A percentile compares a stretch with the other conserved stretches of the same genome.
Evolutionary conservation across 2,888 invertebrate genomes (phyloP).

Genomic region (Netelia virgata): DNA sequence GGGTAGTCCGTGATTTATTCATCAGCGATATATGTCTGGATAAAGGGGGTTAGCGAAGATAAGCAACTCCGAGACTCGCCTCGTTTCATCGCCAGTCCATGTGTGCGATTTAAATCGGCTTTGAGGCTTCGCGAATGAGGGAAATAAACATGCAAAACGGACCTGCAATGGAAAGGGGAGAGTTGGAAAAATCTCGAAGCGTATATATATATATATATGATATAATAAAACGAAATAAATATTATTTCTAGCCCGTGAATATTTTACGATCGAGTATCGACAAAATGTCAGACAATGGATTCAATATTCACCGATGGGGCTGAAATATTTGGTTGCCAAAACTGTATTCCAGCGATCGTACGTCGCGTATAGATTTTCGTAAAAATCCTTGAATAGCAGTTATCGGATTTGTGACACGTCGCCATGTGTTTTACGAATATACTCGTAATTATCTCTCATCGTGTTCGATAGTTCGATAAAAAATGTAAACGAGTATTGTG

Average conservation of each 20-base stretch:
- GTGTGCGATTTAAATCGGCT: background rate
- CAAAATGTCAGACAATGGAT: background rate
- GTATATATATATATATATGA: too few species aligned
- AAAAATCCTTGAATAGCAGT: background rate
- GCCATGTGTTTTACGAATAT: background rate
- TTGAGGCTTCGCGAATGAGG: background rate
- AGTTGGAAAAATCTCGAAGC: background rate
- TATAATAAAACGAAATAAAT: too few species aligned
- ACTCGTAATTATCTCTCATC: background rate
- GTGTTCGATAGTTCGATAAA: background rate
- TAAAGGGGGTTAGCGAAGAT: conserved; percentile 59
- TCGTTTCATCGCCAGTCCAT: conserved; percentile 59
- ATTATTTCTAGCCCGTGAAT: too few species aligned
- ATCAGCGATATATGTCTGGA: conserved; percentile 46
- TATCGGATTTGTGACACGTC: background rate
- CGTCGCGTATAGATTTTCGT: background rate
- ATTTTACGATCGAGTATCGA: too few species aligned
- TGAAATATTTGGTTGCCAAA: background rate
- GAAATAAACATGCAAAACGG: background rate
- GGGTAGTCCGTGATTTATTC: conserved; percentile 64
- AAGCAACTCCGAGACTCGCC: conserved; percentile 44
- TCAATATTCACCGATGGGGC: background rate
- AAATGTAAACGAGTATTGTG: background rate
- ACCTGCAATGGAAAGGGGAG: background rate
- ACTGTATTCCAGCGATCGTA: background rate